Evolutionary conservation across 1,140 invertebrate species (phyloP), one percentile per base, ranked within the genome.

Genomic region (Euwallacea similis): DNA sequence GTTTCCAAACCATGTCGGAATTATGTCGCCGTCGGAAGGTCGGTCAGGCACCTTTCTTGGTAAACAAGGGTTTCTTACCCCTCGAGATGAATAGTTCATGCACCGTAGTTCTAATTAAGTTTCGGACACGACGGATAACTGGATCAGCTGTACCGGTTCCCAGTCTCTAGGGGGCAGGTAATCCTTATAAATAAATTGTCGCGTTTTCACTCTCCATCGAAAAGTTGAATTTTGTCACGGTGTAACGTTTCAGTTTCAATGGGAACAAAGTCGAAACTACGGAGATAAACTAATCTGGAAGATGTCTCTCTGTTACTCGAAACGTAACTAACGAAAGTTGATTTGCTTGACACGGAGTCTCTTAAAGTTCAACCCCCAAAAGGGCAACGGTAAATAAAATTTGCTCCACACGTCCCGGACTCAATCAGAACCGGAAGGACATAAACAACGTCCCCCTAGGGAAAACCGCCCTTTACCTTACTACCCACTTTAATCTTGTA

Each of bases 341-440:
- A 63, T 47, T 63, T 15, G 61, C 13, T 50, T 15, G 61, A 50
- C 61, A 63, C 41, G 61, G 15, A 63, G 42, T 11, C 59, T 11
- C 41, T 61, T 16, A 58, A 61, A 44, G 15, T 50, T 50, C 47
- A 7, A 47, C 11, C 61, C 15, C 42, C 13, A 44, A 16, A 46
- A 13, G 61, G 43, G 41, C 7, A 42, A 7, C 47, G 46, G 47
- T 10, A 67, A 67, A 67, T 59, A 59, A 58, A 53, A 67, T 67
- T 67, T 67, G 42, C 42, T 33, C 65, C 10, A 58, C 50, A 41
- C 65, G 53, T 56, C 54, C 44, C 47, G 54, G 46, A 46, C 65
- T 56, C 65, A 67, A 67, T 67, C 65, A 67, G 65, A 67, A 58
- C 54, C 54, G 54, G 54, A 56, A 56, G 54, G 16, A 56, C 65